These are phyloP conservation scores for Sceloporus undulatus DNA, from an alignment of 2,113 vertebrate species.

Conservation along the genomic window DNA sequence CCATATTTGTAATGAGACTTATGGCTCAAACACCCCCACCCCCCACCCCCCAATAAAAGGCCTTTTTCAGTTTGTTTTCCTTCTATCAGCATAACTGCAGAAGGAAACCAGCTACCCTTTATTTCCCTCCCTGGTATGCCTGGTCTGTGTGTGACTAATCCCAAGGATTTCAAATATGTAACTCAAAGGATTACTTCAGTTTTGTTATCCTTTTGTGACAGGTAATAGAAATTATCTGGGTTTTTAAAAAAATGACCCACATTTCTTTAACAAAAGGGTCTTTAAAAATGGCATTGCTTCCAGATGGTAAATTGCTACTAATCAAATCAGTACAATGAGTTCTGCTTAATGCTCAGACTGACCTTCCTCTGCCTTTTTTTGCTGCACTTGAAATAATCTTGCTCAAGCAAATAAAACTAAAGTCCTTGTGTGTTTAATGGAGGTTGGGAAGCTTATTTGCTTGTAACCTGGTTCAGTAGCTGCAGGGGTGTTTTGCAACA, in stretches of 20 bases:
- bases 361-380: slow-evolving; percentile 15
- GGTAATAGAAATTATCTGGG: slow-evolving; percentile 15
- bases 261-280: background rate
- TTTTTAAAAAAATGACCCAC: background rate
- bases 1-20: background rate
- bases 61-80: background rate
- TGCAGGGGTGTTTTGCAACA: too few species aligned
- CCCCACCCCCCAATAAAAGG: too few species aligned
- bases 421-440: background rate
- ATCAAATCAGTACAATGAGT: slow-evolving; percentile 6
- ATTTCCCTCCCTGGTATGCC: background rate
- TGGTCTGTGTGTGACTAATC: background rate
- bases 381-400: slow-evolving; percentile 14
- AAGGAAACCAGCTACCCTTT: background rate
- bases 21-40: background rate
- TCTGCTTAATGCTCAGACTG: slow-evolving; percentile 11
- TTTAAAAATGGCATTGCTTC: slow-evolving; percentile 9
- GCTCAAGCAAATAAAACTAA: background rate
- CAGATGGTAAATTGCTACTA: slow-evolving; percentile 12
- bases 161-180: slow-evolving; percentile 31
- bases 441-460: background rate
- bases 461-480: background rate
- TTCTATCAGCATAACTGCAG: background rate
- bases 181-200: background rate
- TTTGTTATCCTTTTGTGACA: background rate